Evolutionary conservation across 2,113 vertebrate genomes (phyloP).

Genomic region (Ammodytes marinus): DNA sequence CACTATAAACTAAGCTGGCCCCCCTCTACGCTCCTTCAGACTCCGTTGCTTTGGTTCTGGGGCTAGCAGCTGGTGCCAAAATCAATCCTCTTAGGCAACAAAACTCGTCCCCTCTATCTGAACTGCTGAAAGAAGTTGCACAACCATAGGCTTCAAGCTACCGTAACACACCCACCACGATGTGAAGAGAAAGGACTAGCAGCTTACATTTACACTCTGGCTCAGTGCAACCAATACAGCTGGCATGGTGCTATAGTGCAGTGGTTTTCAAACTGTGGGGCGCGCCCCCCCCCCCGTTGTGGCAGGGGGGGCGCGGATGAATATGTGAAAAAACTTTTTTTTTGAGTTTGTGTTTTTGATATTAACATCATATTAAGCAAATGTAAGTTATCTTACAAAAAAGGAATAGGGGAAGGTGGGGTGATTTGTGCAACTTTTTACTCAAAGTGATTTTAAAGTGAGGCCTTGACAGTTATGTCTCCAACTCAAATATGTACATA

Average conservation of each 20-base stretch:
- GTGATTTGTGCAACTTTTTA: no score
- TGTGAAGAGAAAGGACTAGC: neutral
- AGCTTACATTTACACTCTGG: slow-evolving; percentile 31
- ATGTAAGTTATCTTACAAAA: no score
- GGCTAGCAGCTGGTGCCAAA: slow-evolving; percentile 38
- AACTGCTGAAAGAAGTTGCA: slow-evolving; percentile 13
- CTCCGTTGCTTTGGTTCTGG: neutral
- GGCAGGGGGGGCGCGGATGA: no score
- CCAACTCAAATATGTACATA: no score
- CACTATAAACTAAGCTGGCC: slow-evolving; percentile 47
- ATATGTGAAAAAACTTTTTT: no score
- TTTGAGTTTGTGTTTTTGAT: no score
- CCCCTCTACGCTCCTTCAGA: slow-evolving; percentile 44
- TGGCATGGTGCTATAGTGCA: neutral
- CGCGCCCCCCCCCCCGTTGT: no score
- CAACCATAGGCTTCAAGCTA: slow-evolving; percentile 26
- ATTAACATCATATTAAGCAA: no score
- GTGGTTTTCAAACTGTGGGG: no score
- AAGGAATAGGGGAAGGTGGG: no score
- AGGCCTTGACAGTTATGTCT: no score
- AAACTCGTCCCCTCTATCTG: slow-evolving; percentile 20
- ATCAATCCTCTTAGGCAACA: slow-evolving; percentile 62
- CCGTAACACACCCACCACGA: neutral
- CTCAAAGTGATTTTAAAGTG: no score
- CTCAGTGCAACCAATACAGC: neutral